Base-by-base conservation (phyloP, 2,797 vertebrate genomes). In the Melanotaenia trifasciata region DNA sequence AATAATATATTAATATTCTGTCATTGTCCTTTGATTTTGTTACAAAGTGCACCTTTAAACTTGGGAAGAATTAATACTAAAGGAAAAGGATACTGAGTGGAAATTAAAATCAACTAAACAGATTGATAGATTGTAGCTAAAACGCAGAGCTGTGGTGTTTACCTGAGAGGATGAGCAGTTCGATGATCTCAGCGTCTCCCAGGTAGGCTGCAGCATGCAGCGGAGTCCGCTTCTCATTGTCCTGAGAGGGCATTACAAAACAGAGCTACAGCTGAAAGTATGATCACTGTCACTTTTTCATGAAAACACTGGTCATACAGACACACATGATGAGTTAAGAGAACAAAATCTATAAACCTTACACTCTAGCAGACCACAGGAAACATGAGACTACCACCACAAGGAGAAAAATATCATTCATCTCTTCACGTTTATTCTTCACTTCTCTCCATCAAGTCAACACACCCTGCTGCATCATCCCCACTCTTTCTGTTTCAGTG, bases 91-190 rank as follows among this genome's bases (percentile, higher is more conserved):
- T 43, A 43, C 58, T 28, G 26, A 11, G 13, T 28, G 28, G 35
- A 59, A 40, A 64, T 67, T 8, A 36, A 13, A 71, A 50, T 43
- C 3, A 10, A 30, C 24, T 30, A 3, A 65, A 57, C 16, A 38
- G 22, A 50, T 20, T 24, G 16, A 71, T 4, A n/a, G 13, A 60
- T 8, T 64, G 4, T 1, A 47, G 18, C 3, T n/a, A 13, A 5
- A 60, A 36, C 47, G 30, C 36, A 24, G 24, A 5, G 20, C 11
- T 69, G 28, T 5, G 18, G 67, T 35, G 47, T 84, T 84, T 95
- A 99, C 98, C 98, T 95, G 98, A 98, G 90, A 99, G 95, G 93
- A 99, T 96, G 93, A 99, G 98, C 84, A 99, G 95, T 89, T 99
- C 98, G 80, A 99, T 96, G 89, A 99, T 98, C 94, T 99, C 97